Base-by-base conservation (phyloP, 1,140 invertebrate genomes). In the Phymastichus coffea region DNA sequence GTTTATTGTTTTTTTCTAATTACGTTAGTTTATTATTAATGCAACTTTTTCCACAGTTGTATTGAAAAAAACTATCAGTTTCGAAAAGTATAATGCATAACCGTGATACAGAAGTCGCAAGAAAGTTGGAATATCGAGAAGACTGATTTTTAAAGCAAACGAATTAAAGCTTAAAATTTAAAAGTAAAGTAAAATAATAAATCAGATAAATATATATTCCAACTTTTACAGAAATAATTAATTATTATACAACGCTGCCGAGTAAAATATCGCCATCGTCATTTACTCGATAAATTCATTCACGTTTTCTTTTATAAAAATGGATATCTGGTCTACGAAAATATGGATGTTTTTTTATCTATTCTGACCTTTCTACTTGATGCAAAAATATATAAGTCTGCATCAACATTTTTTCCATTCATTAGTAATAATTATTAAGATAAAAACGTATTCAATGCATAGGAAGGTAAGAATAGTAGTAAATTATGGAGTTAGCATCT, bases 221-320 rank as follows among this genome's bases (percentile, higher is more conserved):
- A 79, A 75, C 76, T 70, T 77, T 77, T 68, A 77, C 76, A 77
- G 70, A 59, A 68, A 70, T 68, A 44, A 65, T 59, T 63, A 69
- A 68, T n/a, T 26, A 47, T 69, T 69, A 71, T 59, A 70, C 61
- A 66, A n/a, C n/a, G n/a, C n/a, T n/a, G n/a, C n/a, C n/a, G n/a
- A n/a, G n/a, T n/a, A n/a, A 60, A 56, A 40, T 49, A 66, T 28
- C 70, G 64, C 69, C 30, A n/a, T n/a, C n/a, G n/a, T n/a, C n/a
- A n/a, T n/a, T n/a, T n/a, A n/a, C n/a, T n/a, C n/a, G n/a, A n/a
- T n/a, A n/a, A n/a, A n/a, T n/a, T n/a, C n/a, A n/a, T n/a, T n/a
- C n/a, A n/a, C n/a, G n/a, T n/a, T n/a, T n/a, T n/a, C n/a, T 40
- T 59, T 60, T 60, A 60, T 60, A 60, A 60, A 52, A 55, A 43